Evolutionary conservation across 2,797 vertebrate genomes (phyloP).

Genomic region (Orientallactaga sibirica): DNA sequence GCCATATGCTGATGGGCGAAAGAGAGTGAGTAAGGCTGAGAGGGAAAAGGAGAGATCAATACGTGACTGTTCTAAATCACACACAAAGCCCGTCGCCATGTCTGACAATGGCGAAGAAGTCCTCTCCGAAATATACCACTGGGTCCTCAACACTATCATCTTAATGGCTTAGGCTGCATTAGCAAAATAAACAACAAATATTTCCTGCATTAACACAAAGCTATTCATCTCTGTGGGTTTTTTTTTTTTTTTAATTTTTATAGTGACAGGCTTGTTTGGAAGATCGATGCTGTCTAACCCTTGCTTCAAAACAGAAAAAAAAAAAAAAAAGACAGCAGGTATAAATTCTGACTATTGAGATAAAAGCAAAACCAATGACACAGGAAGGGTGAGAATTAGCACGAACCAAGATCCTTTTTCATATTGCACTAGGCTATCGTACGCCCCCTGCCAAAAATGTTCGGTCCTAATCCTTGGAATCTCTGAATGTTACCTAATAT

Average conservation of each 20-base stretch:
- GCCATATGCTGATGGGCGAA: conserved; percentile 46
- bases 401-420: neutral
- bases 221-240: conserved; percentile 61
- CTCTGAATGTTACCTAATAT: neutral
- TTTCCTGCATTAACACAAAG: conserved; percentile 69
- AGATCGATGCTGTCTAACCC: conserved; percentile 35
- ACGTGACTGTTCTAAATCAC: conserved; percentile 37
- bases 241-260: conserved; percentile 59
- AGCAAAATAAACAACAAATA: conserved; percentile 57
- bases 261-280: conserved; percentile 49
- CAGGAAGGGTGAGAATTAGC: neutral
- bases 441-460: neutral
- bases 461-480: neutral
- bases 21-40: conserved; percentile 60
- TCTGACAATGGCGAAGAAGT: neutral
- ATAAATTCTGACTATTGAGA: neutral
- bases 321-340: neutral
- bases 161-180: conserved; percentile 57
- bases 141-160: conserved; percentile 47
- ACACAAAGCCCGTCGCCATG: neutral
- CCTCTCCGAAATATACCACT: conserved; percentile 48
- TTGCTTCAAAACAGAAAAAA: conserved; percentile 23
- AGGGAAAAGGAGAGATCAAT: conserved; percentile 59
- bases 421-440: neutral
- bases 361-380: neutral